A percentile compares a stretch with the other conserved stretches of the same genome.
Conservation (phyloP, 1,140 invertebrate species). For the Drosophila quadrilineata region DNA sequence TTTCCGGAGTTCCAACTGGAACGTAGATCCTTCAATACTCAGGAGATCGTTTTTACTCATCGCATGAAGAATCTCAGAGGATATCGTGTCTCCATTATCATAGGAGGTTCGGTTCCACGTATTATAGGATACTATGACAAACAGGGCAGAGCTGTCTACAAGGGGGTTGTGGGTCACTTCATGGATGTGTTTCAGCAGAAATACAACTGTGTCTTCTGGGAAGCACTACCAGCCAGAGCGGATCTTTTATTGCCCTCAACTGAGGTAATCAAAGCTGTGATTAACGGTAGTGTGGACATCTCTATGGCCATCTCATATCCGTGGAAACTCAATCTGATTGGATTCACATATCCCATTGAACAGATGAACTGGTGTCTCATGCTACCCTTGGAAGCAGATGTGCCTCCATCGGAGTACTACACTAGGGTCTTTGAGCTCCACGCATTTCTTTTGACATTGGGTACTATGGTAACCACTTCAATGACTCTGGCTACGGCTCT, state of each 20-base stretch:
- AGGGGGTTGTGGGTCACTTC: conserved; percentile 64
- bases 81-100: conserved; percentile 38
- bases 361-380: conserved; percentile 63
- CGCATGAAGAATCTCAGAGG: conserved; percentile 48
- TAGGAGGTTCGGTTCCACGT: conserved; percentile 56
- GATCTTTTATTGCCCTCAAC: conserved; percentile 32
- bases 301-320: conserved; percentile 58
- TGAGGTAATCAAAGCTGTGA: conserved; percentile 48
- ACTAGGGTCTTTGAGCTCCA: conserved; percentile 56
- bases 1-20: conserved; percentile 60
- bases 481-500: conserved; percentile 34
- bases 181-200: conserved; percentile 54
- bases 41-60: conserved; percentile 37
- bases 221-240: conserved; percentile 33
- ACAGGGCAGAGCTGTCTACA: conserved; percentile 33
- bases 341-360: conserved; percentile 62
- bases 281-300: conserved; percentile 59
- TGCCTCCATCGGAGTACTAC: conserved; percentile 61
- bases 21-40: background rate
- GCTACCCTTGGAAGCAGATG: conserved; percentile 63
- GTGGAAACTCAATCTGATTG: conserved; percentile 8
- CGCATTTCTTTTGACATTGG: conserved; percentile 52
- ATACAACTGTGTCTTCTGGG: conserved; percentile 44
- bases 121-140: conserved; percentile 53
- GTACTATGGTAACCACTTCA: conserved; percentile 40